phyloP scores from a whole-genome alignment of 2,797 vertebrate genomes.

The Smutsia temminckii region DNA sequence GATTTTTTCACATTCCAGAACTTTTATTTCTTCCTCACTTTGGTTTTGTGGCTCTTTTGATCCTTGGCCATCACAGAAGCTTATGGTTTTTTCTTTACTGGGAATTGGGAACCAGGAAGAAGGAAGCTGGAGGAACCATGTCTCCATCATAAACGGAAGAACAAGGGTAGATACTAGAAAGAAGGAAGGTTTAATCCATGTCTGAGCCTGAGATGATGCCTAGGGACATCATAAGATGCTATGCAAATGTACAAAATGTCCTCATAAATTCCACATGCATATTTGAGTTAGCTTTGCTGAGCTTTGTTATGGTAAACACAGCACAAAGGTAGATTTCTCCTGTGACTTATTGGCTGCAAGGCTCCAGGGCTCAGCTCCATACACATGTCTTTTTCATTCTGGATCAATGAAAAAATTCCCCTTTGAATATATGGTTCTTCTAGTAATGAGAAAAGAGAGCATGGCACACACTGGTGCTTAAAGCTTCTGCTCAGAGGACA shows the following conservation, averaged over 20 bases:
- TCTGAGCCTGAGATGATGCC: not conserved
- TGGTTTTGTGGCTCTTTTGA: not conserved
- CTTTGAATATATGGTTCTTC: not conserved
- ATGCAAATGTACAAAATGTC: too few relatives aligned
- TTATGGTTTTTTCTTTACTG: not conserved
- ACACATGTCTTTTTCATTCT: not conserved
- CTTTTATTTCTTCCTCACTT: not conserved
- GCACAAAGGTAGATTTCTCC: not conserved
- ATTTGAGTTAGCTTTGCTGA: not conserved
- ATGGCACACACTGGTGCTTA: fast-evolving
- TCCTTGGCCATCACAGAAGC: not conserved
- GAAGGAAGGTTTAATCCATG: not conserved
- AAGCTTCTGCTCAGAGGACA: not conserved
- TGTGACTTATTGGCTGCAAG: too few relatives aligned
- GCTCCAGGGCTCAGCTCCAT: not conserved
- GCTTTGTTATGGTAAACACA: too few relatives aligned
- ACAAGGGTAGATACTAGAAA: too few relatives aligned
- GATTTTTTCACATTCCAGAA: not conserved
- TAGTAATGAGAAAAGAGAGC: not conserved
- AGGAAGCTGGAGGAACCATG: too few relatives aligned
- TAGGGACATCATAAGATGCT: too few relatives aligned
- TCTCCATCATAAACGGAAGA: not conserved
- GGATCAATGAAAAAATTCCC: not conserved
- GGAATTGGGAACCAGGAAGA: not conserved
- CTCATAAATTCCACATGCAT: not conserved